Percentiles rank a stretch among this genome's conserved stretches.
Evolutionary conservation across 2,797 vertebrate genomes (phyloP).

Genomic region (Podarcis siculus): DNA sequence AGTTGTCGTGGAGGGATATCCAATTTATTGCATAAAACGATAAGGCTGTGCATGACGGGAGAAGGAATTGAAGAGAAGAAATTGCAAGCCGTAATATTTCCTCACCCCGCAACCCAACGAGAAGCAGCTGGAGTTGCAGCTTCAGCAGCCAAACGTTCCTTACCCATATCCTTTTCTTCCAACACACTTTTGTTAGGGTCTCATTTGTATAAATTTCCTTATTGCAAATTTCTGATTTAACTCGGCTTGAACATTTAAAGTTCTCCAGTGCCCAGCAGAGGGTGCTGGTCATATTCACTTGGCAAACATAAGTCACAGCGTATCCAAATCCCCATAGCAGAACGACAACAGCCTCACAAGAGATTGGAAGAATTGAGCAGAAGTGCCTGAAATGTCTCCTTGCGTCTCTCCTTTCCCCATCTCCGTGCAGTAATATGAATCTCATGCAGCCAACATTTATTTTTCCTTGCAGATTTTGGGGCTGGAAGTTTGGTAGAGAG

Average conservation of each 20-base stretch:
- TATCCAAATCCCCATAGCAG: background rate
- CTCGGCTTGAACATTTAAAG: background rate
- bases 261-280: slow-evolving; percentile 53
- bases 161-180: background rate
- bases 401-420: too few relatives aligned
- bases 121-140: background rate
- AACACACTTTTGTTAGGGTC: background rate
- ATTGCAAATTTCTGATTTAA: accelerated
- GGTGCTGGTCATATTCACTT: slow-evolving; percentile 52
- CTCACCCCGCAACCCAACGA: too few relatives aligned
- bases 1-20: accelerated
- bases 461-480: background rate
- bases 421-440: accelerated
- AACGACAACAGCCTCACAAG: too few relatives aligned
- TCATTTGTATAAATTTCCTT: accelerated
- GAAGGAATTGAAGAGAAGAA: accelerated
- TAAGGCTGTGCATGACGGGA: background rate
- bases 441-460: background rate
- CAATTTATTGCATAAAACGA: background rate
- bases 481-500: background rate
- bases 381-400: background rate
- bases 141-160: background rate
- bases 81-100: accelerated
- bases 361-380: background rate
- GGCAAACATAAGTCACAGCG: accelerated